Evolutionary conservation across 2,113 vertebrate genomes (phyloP), one percentile per base, ranked within the genome.

Genomic region (Bubo blakistoni): DNA sequence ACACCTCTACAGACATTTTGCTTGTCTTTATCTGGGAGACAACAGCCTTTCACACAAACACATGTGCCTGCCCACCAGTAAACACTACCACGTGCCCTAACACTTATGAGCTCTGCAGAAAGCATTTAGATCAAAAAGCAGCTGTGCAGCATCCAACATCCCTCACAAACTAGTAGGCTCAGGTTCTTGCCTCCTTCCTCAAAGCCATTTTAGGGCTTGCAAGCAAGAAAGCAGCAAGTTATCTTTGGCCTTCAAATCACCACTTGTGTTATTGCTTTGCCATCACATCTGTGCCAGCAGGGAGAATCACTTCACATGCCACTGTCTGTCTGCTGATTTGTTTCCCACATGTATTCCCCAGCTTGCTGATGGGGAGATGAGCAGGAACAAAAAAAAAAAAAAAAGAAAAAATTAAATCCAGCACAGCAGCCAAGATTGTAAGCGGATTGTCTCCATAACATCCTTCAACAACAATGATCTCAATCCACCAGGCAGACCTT

Each of bases 31-130:
- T 5, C 51, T 22, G 13, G 29, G 32, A 77, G 38, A 49, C 34
- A 19, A 51, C 8, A 49, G n/a, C 18, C n/a, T 40, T 55, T 29
- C 3, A 1, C 46, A 36, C 27, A 30, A 20, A 22, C 40, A 25
- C 18, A 3, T 2, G 4, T 11, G 16, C 54, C 25, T 36, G 36
- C 22, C 42, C 15, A 27, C 30, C 29, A 40, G 57, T 21, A 49
- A 21, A 70, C 24, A 2, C 52, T 7, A 42, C 9, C 27, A 2
- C 2, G 8, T 3, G 58, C 44, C 25, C 26, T 24, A 32, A 30
- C 3, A 1, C 22, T 29, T 11, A 21, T 0, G 7, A 52, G 58
- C 26, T n/a, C 27, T 16, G 65, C 47, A 38, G 51, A 49, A 63
- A 57, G 36, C 55, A 16, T 17, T 61, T 21, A 22, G 73, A 34